Conservation (phyloP, 2,113 vertebrate genomes). For the Grus americana region DNA sequence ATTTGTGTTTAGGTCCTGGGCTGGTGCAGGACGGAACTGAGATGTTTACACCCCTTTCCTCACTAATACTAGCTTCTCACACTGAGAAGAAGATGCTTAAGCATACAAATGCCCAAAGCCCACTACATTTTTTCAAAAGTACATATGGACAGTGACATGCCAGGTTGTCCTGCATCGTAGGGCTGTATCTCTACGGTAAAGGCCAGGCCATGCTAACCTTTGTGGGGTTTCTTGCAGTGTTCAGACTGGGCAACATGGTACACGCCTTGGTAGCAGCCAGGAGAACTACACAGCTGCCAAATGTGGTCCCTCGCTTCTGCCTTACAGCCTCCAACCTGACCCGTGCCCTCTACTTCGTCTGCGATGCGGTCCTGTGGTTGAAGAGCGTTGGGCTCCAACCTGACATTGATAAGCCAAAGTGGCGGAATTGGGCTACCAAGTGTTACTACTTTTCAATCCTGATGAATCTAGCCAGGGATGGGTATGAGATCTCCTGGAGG, state of each 20-base stretch:
- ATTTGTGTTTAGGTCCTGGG: neutral
- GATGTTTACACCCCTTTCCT: neutral
- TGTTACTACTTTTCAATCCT: slow-evolving; percentile 86
- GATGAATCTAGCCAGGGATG: slow-evolving; percentile 81
- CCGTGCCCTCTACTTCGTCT: slow-evolving; percentile 88
- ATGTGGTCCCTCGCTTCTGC: slow-evolving; percentile 82
- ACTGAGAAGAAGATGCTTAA: neutral
- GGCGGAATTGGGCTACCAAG: slow-evolving; percentile 80
- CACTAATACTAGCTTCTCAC: neutral
- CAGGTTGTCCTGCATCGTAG: rapidly evolving
- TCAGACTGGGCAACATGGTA: slow-evolving; percentile 88
- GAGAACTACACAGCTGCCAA: slow-evolving; percentile 73
- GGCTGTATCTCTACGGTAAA: neutral
- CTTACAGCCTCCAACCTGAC: slow-evolving; percentile 82
- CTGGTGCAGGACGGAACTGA: neutral
- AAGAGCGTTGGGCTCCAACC: slow-evolving; percentile 76
- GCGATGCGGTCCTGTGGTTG: slow-evolving; percentile 88
- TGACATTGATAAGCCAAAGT: slow-evolving; percentile 79
- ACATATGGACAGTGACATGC: rapidly evolving
- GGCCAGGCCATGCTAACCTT: neutral
- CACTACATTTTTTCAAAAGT: neutral
- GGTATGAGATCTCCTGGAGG: slow-evolving; percentile 80
- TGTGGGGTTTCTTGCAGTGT: slow-evolving; percentile 81
- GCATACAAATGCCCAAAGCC: neutral
- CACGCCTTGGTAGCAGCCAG: slow-evolving; percentile 85